Percentiles rank a stretch among this genome's conserved stretches.
These are phyloP conservation scores for Hemaris fuciformis DNA, from an alignment of 2,888 invertebrate genomes.

Conservation along the genomic window DNA sequence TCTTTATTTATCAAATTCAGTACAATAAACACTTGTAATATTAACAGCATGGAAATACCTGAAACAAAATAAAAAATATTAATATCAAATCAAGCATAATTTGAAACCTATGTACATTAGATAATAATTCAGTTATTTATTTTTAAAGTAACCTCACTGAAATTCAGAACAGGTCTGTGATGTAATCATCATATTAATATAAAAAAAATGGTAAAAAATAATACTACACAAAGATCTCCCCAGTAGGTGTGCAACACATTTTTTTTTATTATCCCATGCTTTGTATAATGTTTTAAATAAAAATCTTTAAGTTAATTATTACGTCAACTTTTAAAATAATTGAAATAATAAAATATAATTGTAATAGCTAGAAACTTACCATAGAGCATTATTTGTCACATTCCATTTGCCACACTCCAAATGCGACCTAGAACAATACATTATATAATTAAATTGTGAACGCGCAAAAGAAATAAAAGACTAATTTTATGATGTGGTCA, in stretches of 20 bases:
- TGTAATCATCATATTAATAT: slow-evolving; percentile 66
- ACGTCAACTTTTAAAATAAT: background rate
- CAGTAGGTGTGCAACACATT: background rate
- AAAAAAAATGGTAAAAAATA: too few relatives aligned
- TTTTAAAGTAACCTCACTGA: slow-evolving; percentile 52
- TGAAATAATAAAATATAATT: background rate
- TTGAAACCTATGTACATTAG: background rate
- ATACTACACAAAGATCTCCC: too few relatives aligned
- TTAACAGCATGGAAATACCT: background rate
- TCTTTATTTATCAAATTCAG: too few relatives aligned
- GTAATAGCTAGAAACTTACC: background rate
- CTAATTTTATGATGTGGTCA: slow-evolving; percentile 29
- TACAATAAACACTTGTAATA: too few relatives aligned
- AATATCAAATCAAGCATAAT: background rate
- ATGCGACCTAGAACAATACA: background rate
- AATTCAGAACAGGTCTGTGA: slow-evolving; percentile 80
- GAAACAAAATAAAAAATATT: slow-evolving; percentile 1
- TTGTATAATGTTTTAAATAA: too few relatives aligned
- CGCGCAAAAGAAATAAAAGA: background rate
- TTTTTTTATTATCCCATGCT: too few relatives aligned
- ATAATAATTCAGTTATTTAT: slow-evolving; percentile 33
- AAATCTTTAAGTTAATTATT: too few relatives aligned
- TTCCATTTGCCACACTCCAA: background rate
- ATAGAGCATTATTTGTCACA: background rate
- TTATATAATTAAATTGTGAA: background rate